phyloP scores from a whole-genome alignment of 2,797 vertebrate genomes.

The Crenuchus spilurus region DNA sequence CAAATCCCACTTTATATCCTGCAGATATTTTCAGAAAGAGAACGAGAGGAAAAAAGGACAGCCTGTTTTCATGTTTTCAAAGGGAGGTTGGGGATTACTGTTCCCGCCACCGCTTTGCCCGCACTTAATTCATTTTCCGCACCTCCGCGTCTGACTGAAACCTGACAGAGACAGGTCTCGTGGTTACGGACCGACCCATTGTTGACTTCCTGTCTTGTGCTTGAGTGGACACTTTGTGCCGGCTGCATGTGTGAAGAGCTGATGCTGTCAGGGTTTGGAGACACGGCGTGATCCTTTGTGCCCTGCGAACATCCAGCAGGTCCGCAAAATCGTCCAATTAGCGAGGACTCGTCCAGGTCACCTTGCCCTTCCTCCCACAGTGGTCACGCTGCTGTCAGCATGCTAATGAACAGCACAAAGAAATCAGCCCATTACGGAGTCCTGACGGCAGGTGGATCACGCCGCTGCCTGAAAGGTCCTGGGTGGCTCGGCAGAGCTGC shows the following conservation, averaged over 20 bases:
- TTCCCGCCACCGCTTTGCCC: background rate
- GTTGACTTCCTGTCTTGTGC: constrained; percentile 28
- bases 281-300: background rate
- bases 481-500: background rate
- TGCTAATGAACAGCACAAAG: constrained; percentile 69
- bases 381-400: constrained; percentile 62
- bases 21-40: background rate
- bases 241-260: constrained; percentile 16
- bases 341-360: constrained; percentile 69
- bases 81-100: background rate
- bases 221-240: background rate
- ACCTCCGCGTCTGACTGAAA: background rate
- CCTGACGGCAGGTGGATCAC: constrained; percentile 25
- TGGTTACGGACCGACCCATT: background rate
- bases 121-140: background rate
- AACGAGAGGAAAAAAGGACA: background rate
- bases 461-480: constrained; percentile 10
- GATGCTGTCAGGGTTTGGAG: constrained; percentile 15
- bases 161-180: background rate
- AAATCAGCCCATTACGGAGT: constrained; percentile 52
- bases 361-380: constrained; percentile 69
- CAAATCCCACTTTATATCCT: constrained; percentile 27
- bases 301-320: constrained; percentile 47
- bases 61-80: background rate
- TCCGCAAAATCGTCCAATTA: constrained; percentile 74